phyloP scores from a whole-genome alignment of 2,113 vertebrate genomes.

The Isurus oxyrinchus region DNA sequence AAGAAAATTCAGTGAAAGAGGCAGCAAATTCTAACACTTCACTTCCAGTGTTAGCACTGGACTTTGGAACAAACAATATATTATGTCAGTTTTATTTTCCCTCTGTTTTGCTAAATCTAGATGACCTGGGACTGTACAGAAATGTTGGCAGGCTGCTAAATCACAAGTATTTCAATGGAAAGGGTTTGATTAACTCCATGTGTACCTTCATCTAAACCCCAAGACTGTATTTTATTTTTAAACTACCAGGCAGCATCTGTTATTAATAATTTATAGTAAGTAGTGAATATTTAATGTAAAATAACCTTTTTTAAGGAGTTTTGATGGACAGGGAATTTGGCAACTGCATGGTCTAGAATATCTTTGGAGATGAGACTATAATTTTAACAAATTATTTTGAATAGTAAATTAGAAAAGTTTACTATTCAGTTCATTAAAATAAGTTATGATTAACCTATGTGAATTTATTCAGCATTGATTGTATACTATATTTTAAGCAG shows the following conservation, averaged over 20 bases:
- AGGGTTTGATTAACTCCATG: background rate
- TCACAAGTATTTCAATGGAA: background rate
- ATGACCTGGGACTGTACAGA: background rate
- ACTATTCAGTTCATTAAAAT: background rate
- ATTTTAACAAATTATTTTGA: conserved; percentile 19
- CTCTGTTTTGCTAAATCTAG: background rate
- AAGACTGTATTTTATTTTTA: background rate
- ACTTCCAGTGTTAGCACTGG: background rate
- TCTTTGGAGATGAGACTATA: background rate
- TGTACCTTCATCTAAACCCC: background rate
- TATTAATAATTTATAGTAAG: background rate
- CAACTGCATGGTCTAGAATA: background rate
- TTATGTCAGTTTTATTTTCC: background rate
- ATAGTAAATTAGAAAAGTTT: conserved; percentile 1
- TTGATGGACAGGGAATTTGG: conserved; percentile 2
- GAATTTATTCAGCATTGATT: conserved; percentile 13
- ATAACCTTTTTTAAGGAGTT: background rate
- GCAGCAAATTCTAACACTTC: background rate
- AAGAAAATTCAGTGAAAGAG: background rate
- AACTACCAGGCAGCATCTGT: background rate
- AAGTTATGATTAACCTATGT: conserved; percentile 19
- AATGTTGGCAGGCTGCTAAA: background rate
- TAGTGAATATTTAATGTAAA: conserved; percentile 16
- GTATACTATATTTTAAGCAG: conserved; percentile 12
- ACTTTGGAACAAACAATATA: background rate